Evolutionary conservation across 2,113 vertebrate genomes (phyloP).

Genomic region (Lampris megalopsis): DNA sequence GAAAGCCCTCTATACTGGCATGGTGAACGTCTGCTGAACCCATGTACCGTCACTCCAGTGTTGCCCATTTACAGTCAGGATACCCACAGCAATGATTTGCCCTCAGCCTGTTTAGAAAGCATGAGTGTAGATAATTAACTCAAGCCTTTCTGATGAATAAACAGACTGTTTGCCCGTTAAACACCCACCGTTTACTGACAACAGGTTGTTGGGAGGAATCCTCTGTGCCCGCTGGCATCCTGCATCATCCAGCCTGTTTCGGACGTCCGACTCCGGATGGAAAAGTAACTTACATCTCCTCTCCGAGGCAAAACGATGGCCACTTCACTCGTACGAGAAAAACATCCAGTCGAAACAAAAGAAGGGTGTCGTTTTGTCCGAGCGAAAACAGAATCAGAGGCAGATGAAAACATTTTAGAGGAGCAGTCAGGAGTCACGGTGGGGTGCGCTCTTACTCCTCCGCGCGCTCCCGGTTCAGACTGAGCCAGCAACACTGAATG

Average conservation of each 20-base stretch:
- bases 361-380: background rate
- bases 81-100: no score
- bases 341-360: slow-evolving; percentile 5
- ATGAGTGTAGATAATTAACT: no score
- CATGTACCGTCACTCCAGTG: no score
- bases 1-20: no score
- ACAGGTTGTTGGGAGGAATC: slow-evolving; percentile 1
- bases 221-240: slow-evolving; percentile 41
- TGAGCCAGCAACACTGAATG: slow-evolving; percentile 17
- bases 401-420: slow-evolving; percentile 48
- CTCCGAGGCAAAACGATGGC: background rate
- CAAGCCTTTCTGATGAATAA: no score
- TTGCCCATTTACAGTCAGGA: no score
- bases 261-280: slow-evolving; percentile 34
- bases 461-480: background rate
- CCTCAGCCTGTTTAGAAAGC: no score
- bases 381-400: slow-evolving; percentile 6
- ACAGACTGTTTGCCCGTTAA: no score
- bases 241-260: slow-evolving; percentile 47
- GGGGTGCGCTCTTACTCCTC: background rate
- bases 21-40: no score
- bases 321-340: slow-evolving; percentile 21
- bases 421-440: background rate
- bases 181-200: slow-evolving; percentile 64
- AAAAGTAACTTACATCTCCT: slow-evolving; percentile 52